Conservation (phyloP, 2,797 vertebrate species). For the Limnodromus scolopaceus region DNA sequence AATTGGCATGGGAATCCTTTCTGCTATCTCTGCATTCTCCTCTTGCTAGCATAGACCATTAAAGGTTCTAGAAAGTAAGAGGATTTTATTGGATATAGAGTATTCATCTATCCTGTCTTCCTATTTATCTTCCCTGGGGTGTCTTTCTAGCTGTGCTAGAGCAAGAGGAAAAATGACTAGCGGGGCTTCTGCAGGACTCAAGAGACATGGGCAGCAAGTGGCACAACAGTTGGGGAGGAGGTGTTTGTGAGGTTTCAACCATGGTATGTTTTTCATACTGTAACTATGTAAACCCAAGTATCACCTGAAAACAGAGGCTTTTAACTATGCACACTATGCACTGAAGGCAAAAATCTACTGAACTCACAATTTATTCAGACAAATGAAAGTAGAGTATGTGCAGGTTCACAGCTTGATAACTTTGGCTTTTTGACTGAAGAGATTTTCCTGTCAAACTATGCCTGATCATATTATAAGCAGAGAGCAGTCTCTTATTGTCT, state of each 20-base stretch:
- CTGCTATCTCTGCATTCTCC: conserved; percentile 46
- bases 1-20: conserved; percentile 7
- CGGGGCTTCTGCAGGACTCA: background rate
- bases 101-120: background rate
- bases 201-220: background rate
- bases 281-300: background rate
- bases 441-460: background rate
- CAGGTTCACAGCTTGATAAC: background rate
- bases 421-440: conserved; percentile 1
- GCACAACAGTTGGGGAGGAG: background rate
- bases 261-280: background rate
- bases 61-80: background rate
- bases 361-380: background rate
- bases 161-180: background rate
- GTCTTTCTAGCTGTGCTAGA: background rate
- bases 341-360: background rate
- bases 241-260: background rate
- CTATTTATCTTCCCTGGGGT: background rate
- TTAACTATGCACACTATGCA: background rate
- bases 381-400: background rate
- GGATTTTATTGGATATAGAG: background rate
- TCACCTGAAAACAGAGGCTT: background rate
- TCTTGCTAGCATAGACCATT: conserved; percentile 72
- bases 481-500: background rate
- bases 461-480: background rate